These are phyloP conservation scores for Radopholus similis DNA, from an alignment of 1,140 invertebrate species.

Conservation along the genomic window DNA sequence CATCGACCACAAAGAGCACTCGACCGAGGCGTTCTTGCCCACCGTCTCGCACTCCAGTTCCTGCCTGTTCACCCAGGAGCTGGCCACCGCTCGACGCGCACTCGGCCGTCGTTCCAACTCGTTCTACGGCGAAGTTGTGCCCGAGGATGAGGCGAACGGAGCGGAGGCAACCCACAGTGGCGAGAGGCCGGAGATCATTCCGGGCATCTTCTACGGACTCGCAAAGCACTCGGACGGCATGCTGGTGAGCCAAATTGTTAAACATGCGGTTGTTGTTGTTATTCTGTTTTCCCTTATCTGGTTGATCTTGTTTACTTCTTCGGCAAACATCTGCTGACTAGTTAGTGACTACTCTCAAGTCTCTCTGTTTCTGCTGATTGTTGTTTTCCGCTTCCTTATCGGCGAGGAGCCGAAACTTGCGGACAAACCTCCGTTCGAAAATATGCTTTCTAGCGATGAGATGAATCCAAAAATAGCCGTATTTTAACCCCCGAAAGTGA, in stretches of 20 bases:
- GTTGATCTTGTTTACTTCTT: no score
- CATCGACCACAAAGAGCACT: neutral
- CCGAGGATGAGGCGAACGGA: neutral
- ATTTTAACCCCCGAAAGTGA: no score
- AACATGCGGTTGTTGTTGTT: no score
- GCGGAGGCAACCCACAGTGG: neutral
- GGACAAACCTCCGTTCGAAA: no score
- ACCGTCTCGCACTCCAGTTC: neutral
- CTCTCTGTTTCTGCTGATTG: no score
- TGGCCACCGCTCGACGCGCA: neutral
- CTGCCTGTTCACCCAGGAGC: neutral
- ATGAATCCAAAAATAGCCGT: no score
- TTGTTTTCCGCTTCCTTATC: no score
- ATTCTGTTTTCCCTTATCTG: no score
- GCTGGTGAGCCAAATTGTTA: neutral
- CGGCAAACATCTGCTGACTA: no score
- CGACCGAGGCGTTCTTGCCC: neutral
- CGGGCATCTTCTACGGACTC: slow-evolving; percentile 41
- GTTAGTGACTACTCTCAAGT: no score
- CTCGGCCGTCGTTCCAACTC: neutral
- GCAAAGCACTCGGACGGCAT: slow-evolving; percentile 42
- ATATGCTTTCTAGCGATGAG: no score
- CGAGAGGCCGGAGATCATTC: slow-evolving; percentile 15
- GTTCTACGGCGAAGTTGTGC: neutral
- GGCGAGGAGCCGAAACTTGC: no score